Percentiles rank a stretch among this genome's conserved stretches.
These are phyloP conservation scores for Phylloscopus collybita DNA, from an alignment of 2,797 vertebrate species.

Conservation along the genomic window DNA sequence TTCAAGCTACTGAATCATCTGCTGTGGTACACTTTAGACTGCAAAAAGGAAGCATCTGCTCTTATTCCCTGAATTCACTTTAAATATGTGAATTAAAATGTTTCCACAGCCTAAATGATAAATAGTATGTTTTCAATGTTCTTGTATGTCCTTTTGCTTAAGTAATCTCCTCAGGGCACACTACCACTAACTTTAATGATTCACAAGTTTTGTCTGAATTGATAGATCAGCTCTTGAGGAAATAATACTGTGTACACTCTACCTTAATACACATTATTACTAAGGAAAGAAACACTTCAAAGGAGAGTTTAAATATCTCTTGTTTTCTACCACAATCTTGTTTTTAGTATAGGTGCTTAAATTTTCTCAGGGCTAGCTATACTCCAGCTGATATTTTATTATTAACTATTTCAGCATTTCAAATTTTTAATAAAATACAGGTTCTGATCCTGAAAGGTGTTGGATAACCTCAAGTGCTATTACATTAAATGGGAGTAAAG, in stretches of 20 bases:
- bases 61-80: conserved; percentile 9
- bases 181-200: background rate
- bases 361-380: background rate
- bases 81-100: conserved; percentile 21
- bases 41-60: background rate
- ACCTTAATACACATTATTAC: background rate
- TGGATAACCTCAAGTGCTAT: background rate
- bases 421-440: background rate
- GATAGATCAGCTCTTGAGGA: background rate
- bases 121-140: background rate
- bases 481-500: background rate
- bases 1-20: background rate
- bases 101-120: conserved; percentile 26
- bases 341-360: background rate
- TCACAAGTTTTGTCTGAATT: background rate
- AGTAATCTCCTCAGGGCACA: background rate
- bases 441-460: background rate
- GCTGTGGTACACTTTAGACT: background rate
- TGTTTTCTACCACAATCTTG: background rate
- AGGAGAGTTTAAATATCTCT: background rate
- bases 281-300: background rate
- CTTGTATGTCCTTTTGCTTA: background rate
- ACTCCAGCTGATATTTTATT: background rate
- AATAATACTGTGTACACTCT: background rate
- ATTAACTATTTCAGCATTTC: background rate